Evolutionary conservation across 1,140 invertebrate genomes (phyloP).

Genomic region (Aphelinus certus): DNA sequence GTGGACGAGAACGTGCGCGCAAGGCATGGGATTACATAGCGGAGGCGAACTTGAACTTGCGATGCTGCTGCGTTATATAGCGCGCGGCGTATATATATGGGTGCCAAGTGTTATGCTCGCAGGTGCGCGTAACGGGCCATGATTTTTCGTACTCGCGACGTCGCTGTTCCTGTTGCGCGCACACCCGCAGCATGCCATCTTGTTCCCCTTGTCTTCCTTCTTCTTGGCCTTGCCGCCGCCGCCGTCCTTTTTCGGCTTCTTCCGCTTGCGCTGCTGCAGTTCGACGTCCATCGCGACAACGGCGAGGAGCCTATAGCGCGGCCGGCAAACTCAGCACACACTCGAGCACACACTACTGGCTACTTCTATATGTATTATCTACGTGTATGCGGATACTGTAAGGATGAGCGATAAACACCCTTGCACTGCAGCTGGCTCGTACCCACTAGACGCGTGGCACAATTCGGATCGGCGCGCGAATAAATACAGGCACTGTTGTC

Average conservation of each 20-base stretch:
- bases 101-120: conserved; percentile 25
- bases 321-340: background rate
- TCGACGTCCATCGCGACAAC: conserved; percentile 6
- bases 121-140: too few species aligned
- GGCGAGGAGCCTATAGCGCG: background rate
- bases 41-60: conserved; percentile 35
- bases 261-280: conserved; percentile 12
- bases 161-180: conserved; percentile 64
- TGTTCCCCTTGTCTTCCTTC: conserved; percentile 47
- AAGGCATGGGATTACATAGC: background rate
- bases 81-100: too few species aligned
- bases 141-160: conserved; percentile 49
- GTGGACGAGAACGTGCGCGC: background rate
- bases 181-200: conserved; percentile 62
- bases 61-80: background rate
- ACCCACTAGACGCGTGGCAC: too few species aligned
- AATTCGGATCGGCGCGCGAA: too few species aligned
- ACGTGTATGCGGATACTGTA: too few species aligned
- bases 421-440: too few species aligned
- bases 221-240: background rate
- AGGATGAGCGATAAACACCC: too few species aligned
- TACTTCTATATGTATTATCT: too few species aligned
- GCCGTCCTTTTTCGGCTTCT: conserved; percentile 6
- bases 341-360: background rate
- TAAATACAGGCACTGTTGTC: too few species aligned